These are phyloP conservation scores for Formicarius rufipectus DNA, from an alignment of 2,113 vertebrate species.

Conservation along the genomic window DNA sequence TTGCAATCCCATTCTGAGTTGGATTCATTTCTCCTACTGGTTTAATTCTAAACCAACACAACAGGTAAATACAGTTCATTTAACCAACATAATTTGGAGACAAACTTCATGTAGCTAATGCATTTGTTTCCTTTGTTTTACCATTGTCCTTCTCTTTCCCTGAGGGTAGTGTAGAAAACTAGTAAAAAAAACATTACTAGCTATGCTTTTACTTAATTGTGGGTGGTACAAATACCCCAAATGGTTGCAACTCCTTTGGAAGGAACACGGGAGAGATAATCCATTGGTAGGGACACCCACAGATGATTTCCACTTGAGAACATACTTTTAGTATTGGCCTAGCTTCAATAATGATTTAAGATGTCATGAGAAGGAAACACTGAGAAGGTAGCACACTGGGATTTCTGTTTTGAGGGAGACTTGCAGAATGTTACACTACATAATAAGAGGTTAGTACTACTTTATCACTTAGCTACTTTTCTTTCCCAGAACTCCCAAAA, in stretches of 20 bases:
- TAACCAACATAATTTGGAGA: not conserved
- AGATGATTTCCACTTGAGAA: not conserved
- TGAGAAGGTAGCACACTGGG: fast-evolving
- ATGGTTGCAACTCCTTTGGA: not conserved
- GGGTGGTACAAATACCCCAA: not conserved
- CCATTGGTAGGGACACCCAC: not conserved
- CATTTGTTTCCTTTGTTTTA: not conserved
- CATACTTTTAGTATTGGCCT: not conserved
- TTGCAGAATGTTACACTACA: not conserved
- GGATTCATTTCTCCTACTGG: no score
- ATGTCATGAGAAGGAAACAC: not conserved
- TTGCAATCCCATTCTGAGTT: no score
- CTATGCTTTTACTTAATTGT: not conserved
- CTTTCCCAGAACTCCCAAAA: not conserved
- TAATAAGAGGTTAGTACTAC: not conserved
- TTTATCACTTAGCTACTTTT: not conserved
- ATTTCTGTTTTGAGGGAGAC: not conserved
- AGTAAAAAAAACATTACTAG: not conserved
- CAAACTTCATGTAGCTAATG: not conserved
- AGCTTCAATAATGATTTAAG: not conserved
- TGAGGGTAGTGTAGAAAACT: not conserved
- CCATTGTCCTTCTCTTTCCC: not conserved
- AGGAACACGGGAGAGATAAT: fast-evolving
- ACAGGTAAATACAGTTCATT: not conserved
- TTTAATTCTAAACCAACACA: no score